Conservation (phyloP, 2,888 invertebrate species). For the Agrilus cyanescens region DNA sequence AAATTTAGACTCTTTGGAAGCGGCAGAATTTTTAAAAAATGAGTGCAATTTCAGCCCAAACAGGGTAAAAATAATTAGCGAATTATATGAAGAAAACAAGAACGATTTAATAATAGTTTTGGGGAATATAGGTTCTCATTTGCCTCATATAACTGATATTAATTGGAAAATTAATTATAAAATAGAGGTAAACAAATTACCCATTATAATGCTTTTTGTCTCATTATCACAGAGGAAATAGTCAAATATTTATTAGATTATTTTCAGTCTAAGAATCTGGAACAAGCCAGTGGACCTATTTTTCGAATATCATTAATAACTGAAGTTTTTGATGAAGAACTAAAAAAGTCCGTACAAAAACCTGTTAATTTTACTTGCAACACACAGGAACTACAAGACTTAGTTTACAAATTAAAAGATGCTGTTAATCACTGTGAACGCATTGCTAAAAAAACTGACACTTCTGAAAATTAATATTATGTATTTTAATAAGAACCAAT, state of each 20-base stretch:
- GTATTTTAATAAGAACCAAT: too few relatives aligned
- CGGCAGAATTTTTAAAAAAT: slow-evolving; percentile 19
- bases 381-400: slow-evolving; percentile 50
- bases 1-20: slow-evolving; percentile 20
- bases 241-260: too few relatives aligned
- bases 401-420: slow-evolving; percentile 55
- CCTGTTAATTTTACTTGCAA: slow-evolving; percentile 49
- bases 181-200: slow-evolving; percentile 24
- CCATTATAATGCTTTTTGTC: neutral
- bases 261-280: slow-evolving; percentile 28
- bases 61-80: slow-evolving; percentile 20
- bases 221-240: too few relatives aligned
- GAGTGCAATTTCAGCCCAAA: slow-evolving; percentile 22
- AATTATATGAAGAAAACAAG: slow-evolving; percentile 25
- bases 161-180: slow-evolving; percentile 49
- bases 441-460: slow-evolving; percentile 19
- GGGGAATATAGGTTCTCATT: slow-evolving; percentile 29
- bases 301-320: slow-evolving; percentile 29
- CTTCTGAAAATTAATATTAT: slow-evolving; percentile 15
- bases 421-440: slow-evolving; percentile 50
- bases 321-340: slow-evolving; percentile 29
- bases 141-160: slow-evolving; percentile 45
- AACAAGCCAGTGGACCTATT: slow-evolving; percentile 29
- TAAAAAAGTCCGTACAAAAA: slow-evolving; percentile 32
- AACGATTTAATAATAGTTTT: slow-evolving; percentile 24